phyloP scores from a whole-genome alignment of 2,888 invertebrate species.

The Iphiclides podalirius region DNA sequence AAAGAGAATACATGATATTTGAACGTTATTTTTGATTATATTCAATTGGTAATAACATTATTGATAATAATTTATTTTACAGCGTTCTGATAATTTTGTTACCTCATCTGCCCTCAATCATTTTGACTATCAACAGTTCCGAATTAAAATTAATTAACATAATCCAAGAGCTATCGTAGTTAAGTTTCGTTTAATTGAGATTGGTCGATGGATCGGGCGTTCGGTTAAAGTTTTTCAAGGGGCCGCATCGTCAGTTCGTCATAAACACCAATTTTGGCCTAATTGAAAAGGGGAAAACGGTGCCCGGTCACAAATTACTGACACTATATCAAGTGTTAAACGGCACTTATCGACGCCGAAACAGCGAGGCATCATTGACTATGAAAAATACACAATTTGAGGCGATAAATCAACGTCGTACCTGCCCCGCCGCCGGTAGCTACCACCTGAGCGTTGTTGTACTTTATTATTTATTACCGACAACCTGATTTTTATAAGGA shows the following conservation, averaged over 20 bases:
- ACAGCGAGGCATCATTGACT: conserved; percentile 64
- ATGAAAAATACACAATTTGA: conserved; percentile 79
- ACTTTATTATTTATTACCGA: conserved; percentile 67
- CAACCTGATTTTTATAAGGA: conserved; percentile 56
- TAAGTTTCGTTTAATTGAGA: conserved; percentile 16
- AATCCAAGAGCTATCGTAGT: background rate
- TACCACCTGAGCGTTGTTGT: conserved; percentile 53
- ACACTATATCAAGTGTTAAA: conserved; percentile 80
- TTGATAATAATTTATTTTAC: too few species aligned
- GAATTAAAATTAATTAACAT: background rate
- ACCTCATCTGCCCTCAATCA: background rate
- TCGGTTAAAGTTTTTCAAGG: conserved; percentile 14
- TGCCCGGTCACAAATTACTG: conserved; percentile 71
- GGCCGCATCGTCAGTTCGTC: conserved; percentile 46
- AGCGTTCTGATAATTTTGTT: too few species aligned
- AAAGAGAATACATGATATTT: too few species aligned
- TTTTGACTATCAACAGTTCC: background rate
- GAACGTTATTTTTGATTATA: too few species aligned
- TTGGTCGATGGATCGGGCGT: conserved; percentile 4
- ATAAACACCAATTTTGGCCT: conserved; percentile 68
- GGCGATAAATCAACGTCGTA: conserved; percentile 70
- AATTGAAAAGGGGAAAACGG: conserved; percentile 76
- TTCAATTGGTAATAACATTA: too few species aligned
- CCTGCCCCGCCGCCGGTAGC: conserved; percentile 52
- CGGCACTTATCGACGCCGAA: conserved; percentile 75